Percentiles rank a stretch among this genome's conserved stretches.
Evolutionary conservation across 1,140 invertebrate species (phyloP).

Genomic region (Anastrepha obliqua): DNA sequence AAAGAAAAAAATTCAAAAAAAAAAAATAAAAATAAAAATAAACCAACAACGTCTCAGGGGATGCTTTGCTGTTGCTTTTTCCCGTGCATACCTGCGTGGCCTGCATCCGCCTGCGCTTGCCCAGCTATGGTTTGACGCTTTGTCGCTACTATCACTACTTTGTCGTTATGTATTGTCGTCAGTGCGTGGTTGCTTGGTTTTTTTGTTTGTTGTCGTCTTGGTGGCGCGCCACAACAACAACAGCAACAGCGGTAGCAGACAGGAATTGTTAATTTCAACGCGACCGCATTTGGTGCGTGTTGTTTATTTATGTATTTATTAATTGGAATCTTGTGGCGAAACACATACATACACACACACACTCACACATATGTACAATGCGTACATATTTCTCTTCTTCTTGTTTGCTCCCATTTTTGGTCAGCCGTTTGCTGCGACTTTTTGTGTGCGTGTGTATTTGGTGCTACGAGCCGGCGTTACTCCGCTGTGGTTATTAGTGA

Average conservation of each 20-base stretch:
- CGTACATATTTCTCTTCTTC: neutral
- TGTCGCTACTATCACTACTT: neutral
- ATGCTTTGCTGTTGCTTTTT: neutral
- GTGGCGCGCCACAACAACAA: conserved; percentile 14
- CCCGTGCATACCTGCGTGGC: neutral
- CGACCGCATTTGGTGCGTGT: conserved; percentile 44
- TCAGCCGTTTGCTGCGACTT: neutral
- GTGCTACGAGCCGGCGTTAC: neutral
- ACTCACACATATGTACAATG: neutral
- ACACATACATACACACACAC: neutral
- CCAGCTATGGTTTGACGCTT: neutral
- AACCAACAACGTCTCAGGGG: conserved; percentile 7
- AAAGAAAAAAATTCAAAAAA: neutral
- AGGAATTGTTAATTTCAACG: conserved; percentile 34
- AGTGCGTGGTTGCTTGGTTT: neutral
- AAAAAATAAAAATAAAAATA: neutral
- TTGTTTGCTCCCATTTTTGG: conserved; percentile 20
- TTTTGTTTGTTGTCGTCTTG: neutral
- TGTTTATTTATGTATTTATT: conserved; percentile 50
- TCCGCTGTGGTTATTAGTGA: conserved; percentile 7
- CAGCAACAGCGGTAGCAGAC: neutral
- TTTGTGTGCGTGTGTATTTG: neutral
- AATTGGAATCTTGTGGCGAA: conserved; percentile 45
- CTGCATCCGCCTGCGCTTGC: neutral
- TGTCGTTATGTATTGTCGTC: neutral